phyloP scores from a whole-genome alignment of 2,113 vertebrate species.

The Syrmaticus mikado region DNA sequence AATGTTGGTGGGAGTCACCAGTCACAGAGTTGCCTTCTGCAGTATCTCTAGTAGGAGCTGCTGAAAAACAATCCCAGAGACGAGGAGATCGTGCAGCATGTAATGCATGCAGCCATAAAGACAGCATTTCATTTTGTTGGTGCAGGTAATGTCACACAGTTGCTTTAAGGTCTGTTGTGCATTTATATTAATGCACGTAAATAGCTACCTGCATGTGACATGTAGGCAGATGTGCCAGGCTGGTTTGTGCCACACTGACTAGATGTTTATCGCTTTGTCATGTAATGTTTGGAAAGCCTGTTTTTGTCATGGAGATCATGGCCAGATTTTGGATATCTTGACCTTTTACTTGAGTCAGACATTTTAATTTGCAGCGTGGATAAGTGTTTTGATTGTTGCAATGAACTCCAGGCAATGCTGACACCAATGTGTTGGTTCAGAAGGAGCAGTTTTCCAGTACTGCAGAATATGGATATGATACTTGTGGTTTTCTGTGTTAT shows the following conservation, averaged over 20 bases:
- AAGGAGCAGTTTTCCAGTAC: background rate
- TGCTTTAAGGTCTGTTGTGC: background rate
- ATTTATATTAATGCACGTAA: background rate
- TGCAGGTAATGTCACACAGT: background rate
- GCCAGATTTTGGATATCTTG: rapidly evolving
- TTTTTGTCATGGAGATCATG: background rate
- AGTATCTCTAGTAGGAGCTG: background rate
- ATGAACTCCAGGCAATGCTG: background rate
- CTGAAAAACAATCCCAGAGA: background rate
- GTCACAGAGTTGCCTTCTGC: background rate
- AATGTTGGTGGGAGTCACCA: background rate
- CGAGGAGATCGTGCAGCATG: background rate
- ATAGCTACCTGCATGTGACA: background rate
- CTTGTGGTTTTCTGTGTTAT: background rate
- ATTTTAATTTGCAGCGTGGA: background rate
- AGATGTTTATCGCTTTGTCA: background rate
- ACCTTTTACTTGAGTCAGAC: background rate
- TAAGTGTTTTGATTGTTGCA: background rate
- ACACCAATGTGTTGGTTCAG: background rate
- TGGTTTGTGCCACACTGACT: background rate
- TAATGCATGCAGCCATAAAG: background rate
- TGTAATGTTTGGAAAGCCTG: background rate
- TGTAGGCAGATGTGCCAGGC: background rate
- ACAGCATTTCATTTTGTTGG: background rate
- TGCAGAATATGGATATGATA: background rate